Evolutionary conservation across 2,888 invertebrate genomes (phyloP), one percentile per base, ranked within the genome.

Genomic region (Branchinecta sandiegonensis): DNA sequence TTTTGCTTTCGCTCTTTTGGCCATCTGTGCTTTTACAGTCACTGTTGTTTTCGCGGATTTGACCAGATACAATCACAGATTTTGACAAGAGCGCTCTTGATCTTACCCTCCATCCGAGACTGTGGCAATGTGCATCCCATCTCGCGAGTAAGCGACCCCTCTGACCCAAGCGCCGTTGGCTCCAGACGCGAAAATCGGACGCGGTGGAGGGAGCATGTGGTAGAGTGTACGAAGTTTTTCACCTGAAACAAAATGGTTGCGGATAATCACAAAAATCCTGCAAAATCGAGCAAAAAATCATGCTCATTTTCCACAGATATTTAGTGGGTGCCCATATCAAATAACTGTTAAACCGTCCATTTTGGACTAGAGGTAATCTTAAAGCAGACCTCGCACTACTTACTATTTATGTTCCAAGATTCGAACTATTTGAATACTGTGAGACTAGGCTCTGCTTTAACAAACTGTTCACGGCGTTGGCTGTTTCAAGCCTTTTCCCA

Each of bases 51-150:
- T 23, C 23, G 37, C 37, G 6, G 37, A 4, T 37, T 37, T 37
- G 37, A 37, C 37, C 6, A 3, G 23, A 23, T 23, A 23, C 23
- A 23, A 37, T 37, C 37, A 23, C 37, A 37, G 37, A 37, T 5
- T 37, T 37, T 37, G 37, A 37, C 37, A 37, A 37, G 4, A 37
- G 37, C 37, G 37, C 37, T 1, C 37, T 37, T 37, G 37, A 56
- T 8, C 71, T 75, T 75, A 81, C 80, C 79, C 79, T 74, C 81
- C 81, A 75, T 81, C 80, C 65, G 79, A 77, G 12, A 81, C 77
- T 10, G 81, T 78, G 14, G 77, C 79, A n/a, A 81, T 71, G 69
- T 78, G 77, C 67, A 76, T 73, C 8, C 81, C 80, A 73, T 79
- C 77, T 14, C 74, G 74, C 65, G 78, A 76, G 73, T 80, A 80